Base-by-base conservation (phyloP, 2,888 invertebrate species). In the Limnephilus marmoratus region DNA sequence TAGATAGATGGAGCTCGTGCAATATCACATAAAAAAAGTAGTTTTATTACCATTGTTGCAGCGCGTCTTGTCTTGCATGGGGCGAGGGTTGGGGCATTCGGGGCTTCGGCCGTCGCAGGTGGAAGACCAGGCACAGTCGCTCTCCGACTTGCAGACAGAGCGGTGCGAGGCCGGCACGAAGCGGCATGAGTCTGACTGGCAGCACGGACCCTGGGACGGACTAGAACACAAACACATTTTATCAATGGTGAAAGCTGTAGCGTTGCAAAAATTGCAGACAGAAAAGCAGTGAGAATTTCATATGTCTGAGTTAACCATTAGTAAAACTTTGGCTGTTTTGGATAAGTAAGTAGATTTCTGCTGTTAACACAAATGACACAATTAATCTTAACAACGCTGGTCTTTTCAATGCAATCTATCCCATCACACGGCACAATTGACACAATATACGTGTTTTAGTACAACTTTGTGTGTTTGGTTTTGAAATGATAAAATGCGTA, bases 171-270 rank as follows among this genome's bases (percentile, higher is more conserved):
- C 95, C 29, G 97, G 96, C 94, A 98, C 97, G 96, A 98, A 99
- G 94, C 97, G 96, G 95, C 99, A 99, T 68, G 97, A 96, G 93
- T 97, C 97, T 93, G 97, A 96, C 94, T 97, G 97, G 95, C 99
- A 99, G 96, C 99, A 99, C 41, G 99, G 99, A 12, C 99, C 99
- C 96, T 99, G 98, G 91, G 99, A 99, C 0, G 99, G 99, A 95
- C 99, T 99, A 96, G 94, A 96, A 68, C n/a, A 24, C 7, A 68
- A n/a, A 68, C 2, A 49, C 3, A 49, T 49, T 2, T 49, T 49
- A 49, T 87, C 13, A 49, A 49, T 49, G 13, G 12, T 45, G 45
- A 29, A 45, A 87, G 31, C 15, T 37, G 15, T 31, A 31, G 31
- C 31, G 31, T 87, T 29, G 31, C 15, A 87, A 2, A 49, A 49